Conservation (phyloP, 2,888 invertebrate species). For the Netelia virgata region DNA sequence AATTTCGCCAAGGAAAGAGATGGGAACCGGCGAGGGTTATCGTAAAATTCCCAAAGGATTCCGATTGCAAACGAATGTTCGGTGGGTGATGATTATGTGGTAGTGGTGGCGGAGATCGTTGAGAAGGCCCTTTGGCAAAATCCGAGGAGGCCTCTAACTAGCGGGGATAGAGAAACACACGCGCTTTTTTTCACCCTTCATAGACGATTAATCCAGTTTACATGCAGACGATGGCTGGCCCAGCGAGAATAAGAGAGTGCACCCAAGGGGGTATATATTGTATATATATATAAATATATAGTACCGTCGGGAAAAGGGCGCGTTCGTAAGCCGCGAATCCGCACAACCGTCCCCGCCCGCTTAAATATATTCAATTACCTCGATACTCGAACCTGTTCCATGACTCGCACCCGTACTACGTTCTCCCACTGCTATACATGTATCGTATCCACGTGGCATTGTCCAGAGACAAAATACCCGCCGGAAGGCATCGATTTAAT, state of each 20-base stretch:
- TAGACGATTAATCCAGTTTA: slow-evolving; percentile 85
- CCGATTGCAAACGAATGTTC: slow-evolving; percentile 78
- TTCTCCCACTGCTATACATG: slow-evolving; percentile 20
- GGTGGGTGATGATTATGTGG: slow-evolving; percentile 72
- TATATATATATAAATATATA: slow-evolving; percentile 14
- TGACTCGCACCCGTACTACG: slow-evolving; percentile 48
- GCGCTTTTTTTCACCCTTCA: slow-evolving; percentile 64
- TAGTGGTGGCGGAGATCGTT: slow-evolving; percentile 25
- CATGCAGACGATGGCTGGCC: slow-evolving; percentile 79
- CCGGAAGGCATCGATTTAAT: neutral
- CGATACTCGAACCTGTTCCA: slow-evolving; percentile 65
- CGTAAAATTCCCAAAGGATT: slow-evolving; percentile 78
- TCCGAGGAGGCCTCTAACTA: neutral
- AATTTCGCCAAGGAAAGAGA: slow-evolving; percentile 14
- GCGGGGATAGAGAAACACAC: slow-evolving; percentile 10
- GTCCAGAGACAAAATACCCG: slow-evolving; percentile 33
- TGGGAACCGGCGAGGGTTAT: slow-evolving; percentile 43
- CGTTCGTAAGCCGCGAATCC: slow-evolving; percentile 83
- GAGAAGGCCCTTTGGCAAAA: slow-evolving; percentile 29
- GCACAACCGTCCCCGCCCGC: slow-evolving; percentile 82
- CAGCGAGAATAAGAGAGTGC: slow-evolving; percentile 65
- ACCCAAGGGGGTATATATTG: slow-evolving; percentile 60
- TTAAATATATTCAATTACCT: slow-evolving; percentile 83
- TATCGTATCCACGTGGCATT: slow-evolving; percentile 35
- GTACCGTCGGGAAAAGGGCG: slow-evolving; percentile 45